A percentile compares a stretch with the other conserved stretches of the same genome.
phyloP scores from a whole-genome alignment of 1,140 invertebrate species.

The Brachionus manjavacas region DNA sequence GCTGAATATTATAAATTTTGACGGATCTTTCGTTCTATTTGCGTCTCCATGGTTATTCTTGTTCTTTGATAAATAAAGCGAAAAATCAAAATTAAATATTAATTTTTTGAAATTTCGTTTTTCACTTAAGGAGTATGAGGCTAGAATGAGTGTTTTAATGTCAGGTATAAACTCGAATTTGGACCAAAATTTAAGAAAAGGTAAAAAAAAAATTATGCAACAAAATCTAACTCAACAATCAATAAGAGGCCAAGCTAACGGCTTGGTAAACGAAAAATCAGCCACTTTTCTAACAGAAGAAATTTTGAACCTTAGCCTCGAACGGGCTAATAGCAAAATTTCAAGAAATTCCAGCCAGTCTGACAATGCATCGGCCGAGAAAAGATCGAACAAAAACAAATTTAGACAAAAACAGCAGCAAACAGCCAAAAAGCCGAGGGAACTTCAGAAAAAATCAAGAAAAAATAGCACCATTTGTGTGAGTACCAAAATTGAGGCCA shows the following conservation, averaged over 20 bases:
- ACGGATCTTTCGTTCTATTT: constrained; percentile 12
- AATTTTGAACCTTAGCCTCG: constrained; percentile 21
- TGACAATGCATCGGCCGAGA: not conserved
- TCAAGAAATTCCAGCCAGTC: not conserved
- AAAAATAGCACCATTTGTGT: not conserved
- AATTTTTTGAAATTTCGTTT: not conserved
- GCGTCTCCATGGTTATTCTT: constrained; percentile 32
- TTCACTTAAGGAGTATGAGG: constrained; percentile 16
- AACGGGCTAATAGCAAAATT: constrained; percentile 26
- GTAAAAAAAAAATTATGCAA: constrained; percentile 13
- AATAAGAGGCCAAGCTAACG: not conserved
- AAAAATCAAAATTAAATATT: constrained; percentile 16
- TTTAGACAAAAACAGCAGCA: not conserved
- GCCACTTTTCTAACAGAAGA: not conserved
- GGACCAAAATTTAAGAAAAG: constrained; percentile 13
- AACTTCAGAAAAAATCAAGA: not conserved
- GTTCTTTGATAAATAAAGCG: constrained; percentile 14
- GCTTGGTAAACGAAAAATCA: not conserved
- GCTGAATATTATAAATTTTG: not conserved
- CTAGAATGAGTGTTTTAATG: constrained; percentile 31
- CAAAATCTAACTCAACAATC: not conserved
- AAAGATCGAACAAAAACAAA: not conserved
- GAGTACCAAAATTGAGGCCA: not conserved
- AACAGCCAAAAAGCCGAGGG: not conserved
- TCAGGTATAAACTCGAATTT: not conserved